A percentile compares a stretch with the other conserved stretches of the same genome.
Conservation (phyloP, 2,113 vertebrate genomes). For the Rallus limicola region DNA sequence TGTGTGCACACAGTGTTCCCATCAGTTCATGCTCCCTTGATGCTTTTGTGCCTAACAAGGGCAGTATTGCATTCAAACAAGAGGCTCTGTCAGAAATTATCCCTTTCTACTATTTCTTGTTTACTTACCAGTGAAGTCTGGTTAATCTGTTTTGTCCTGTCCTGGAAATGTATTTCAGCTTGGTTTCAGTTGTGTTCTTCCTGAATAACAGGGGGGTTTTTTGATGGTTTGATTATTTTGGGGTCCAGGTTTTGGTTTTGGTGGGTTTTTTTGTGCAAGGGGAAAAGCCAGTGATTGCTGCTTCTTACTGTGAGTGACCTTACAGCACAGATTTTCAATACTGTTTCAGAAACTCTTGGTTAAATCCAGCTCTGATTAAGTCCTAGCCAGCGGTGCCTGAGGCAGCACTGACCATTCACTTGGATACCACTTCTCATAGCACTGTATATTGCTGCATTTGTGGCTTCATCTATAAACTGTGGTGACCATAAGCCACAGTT, state of each 20-base stretch:
- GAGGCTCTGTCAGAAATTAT: neutral
- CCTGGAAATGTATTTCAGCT: neutral
- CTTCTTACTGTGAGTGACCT: neutral
- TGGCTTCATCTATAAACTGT: neutral
- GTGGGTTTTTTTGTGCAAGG: neutral
- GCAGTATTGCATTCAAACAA: too few relatives aligned
- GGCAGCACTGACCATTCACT: neutral
- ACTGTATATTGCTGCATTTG: neutral
- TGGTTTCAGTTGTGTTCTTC: neutral
- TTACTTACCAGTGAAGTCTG: neutral
- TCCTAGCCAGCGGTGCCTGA: neutral
- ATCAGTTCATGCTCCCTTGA: neutral
- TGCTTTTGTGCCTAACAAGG: neutral
- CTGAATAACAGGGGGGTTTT: neutral
- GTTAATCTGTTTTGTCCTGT: neutral
- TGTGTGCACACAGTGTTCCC: neutral
- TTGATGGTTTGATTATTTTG: too few relatives aligned
- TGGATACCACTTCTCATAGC: neutral
- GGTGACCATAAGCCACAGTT: neutral
- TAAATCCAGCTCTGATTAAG: neutral
- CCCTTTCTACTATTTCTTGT: neutral
- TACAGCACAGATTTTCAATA: neutral
- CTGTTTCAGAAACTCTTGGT: neutral
- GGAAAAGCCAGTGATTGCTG: neutral
- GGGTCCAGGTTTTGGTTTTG: too few relatives aligned